phyloP scores from a whole-genome alignment of 2,113 vertebrate genomes.

The Myiozetetes cayanensis region DNA sequence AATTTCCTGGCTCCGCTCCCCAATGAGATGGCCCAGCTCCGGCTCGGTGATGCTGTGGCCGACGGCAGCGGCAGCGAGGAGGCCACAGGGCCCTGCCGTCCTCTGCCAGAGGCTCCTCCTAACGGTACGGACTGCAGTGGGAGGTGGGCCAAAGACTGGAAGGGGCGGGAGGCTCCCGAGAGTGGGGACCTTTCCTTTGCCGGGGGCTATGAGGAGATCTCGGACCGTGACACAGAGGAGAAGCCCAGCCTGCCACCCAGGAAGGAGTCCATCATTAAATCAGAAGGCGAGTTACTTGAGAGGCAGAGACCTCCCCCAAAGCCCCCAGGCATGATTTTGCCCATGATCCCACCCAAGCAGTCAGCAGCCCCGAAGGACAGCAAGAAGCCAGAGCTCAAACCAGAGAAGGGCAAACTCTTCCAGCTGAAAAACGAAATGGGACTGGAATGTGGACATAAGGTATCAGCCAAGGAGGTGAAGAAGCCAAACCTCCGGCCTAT shows the following conservation, averaged over 20 bases:
- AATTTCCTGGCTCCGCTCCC: slow-evolving; percentile 93
- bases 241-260: slow-evolving; percentile 93
- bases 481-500: slow-evolving; percentile 93
- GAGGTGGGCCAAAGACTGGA: slow-evolving; percentile 89
- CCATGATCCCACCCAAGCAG: slow-evolving; percentile 82
- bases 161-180: slow-evolving; percentile 75
- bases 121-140: slow-evolving; percentile 69
- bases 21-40: slow-evolving; percentile 86
- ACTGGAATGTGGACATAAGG: slow-evolving; percentile 92
- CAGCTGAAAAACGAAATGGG: slow-evolving; percentile 94
- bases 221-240: slow-evolving; percentile 76
- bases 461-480: slow-evolving; percentile 92
- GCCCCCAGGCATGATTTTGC: slow-evolving; percentile 84
- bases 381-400: slow-evolving; percentile 82
- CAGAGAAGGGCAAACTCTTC: slow-evolving; percentile 89
- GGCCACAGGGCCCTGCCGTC: slow-evolving; percentile 78
- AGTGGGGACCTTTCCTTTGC: slow-evolving; percentile 53
- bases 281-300: slow-evolving; percentile 82
- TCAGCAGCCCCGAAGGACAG: slow-evolving; percentile 73
- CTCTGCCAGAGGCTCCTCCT: slow-evolving; percentile 88
- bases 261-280: slow-evolving; percentile 93
- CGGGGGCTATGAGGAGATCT: slow-evolving; percentile 76
- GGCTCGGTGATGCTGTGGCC: slow-evolving; percentile 64
- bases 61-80: slow-evolving; percentile 68
- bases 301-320: slow-evolving; percentile 85